These are phyloP conservation scores for Drosophila saltans DNA, from an alignment of 1,140 invertebrate genomes.

Conservation along the genomic window DNA sequence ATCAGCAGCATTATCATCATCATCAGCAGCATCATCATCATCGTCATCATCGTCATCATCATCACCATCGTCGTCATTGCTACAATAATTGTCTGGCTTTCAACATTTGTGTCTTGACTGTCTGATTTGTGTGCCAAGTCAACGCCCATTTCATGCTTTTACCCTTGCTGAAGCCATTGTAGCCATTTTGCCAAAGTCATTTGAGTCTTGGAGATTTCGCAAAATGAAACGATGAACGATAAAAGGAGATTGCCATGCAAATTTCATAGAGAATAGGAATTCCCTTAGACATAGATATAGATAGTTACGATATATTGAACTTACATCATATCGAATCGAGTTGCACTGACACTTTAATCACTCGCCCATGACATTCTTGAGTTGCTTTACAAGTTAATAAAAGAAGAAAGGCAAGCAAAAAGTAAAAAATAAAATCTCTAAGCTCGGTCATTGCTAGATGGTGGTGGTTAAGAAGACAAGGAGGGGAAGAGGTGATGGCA, in stretches of 20 bases:
- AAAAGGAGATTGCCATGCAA: slow-evolving; percentile 28
- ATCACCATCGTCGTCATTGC: not conserved
- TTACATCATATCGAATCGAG: slow-evolving; percentile 62
- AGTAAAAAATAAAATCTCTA: not conserved
- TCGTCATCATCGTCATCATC: not conserved
- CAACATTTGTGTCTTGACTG: slow-evolving; percentile 45
- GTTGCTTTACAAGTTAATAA: slow-evolving; percentile 77
- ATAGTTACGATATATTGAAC: slow-evolving; percentile 55
- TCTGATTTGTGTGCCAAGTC: slow-evolving; percentile 34
- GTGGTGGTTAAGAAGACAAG: slow-evolving; percentile 8
- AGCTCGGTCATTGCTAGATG: slow-evolving; percentile 47
- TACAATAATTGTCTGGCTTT: slow-evolving; percentile 70
- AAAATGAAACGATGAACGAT: not conserved
- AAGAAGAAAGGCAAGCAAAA: slow-evolving; percentile 32
- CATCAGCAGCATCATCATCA: not conserved
- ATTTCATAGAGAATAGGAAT: not conserved
- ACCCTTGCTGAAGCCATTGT: slow-evolving; percentile 19
- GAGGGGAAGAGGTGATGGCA: not conserved
- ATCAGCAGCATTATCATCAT: slow-evolving; percentile 4
- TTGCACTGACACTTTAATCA: slow-evolving; percentile 63
- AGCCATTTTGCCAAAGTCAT: slow-evolving; percentile 36
- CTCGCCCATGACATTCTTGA: slow-evolving; percentile 74
- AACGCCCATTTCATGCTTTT: slow-evolving; percentile 66
- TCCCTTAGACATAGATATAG: not conserved
- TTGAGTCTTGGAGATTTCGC: slow-evolving; percentile 8